These are phyloP conservation scores for Rhinatrema bivittatum DNA, from an alignment of 2,797 vertebrate species.

Conservation along the genomic window DNA sequence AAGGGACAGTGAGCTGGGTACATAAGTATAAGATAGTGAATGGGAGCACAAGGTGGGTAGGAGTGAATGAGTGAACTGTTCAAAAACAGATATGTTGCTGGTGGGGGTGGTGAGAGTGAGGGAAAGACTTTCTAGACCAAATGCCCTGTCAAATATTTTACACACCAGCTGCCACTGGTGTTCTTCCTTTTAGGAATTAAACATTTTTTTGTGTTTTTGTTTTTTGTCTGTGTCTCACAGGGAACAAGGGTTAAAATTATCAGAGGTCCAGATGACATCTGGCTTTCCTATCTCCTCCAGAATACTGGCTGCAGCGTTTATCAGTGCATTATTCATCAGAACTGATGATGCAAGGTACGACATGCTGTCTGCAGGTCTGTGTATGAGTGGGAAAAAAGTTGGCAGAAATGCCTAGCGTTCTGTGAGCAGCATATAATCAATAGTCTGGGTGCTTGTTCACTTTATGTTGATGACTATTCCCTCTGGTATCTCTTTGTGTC, in stretches of 20 bases:
- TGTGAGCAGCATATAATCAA: slow-evolving; percentile 66
- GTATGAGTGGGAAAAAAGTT: slow-evolving; percentile 54
- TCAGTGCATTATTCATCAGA: slow-evolving; percentile 74
- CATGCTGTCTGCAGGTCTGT: slow-evolving; percentile 66
- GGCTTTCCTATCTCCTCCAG: slow-evolving; percentile 59
- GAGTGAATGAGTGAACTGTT: too few relatives aligned
- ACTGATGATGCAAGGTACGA: slow-evolving; percentile 69
- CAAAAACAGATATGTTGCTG: too few relatives aligned
- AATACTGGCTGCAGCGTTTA: slow-evolving; percentile 68
- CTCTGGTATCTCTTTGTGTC: slow-evolving; percentile 59
- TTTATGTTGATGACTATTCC: slow-evolving; percentile 68
- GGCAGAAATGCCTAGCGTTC: slow-evolving; percentile 64
- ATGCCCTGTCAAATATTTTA: too few relatives aligned
- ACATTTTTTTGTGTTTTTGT: slow-evolving; percentile 13
- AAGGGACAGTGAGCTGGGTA: too few relatives aligned
- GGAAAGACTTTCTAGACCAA: too few relatives aligned
- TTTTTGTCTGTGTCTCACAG: slow-evolving; percentile 52
- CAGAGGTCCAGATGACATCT: slow-evolving; percentile 69
- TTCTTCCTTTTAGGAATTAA: slow-evolving; percentile 18
- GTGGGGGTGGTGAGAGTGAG: too few relatives aligned
- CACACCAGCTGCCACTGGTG: too few relatives aligned
- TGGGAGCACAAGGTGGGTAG: too few relatives aligned
- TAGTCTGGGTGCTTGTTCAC: slow-evolving; percentile 67
- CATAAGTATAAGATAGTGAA: too few relatives aligned
- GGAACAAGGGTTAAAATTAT: slow-evolving; percentile 64